Conservation (phyloP, 2,113 vertebrate genomes). For the Brienomyrus brachyistius region DNA sequence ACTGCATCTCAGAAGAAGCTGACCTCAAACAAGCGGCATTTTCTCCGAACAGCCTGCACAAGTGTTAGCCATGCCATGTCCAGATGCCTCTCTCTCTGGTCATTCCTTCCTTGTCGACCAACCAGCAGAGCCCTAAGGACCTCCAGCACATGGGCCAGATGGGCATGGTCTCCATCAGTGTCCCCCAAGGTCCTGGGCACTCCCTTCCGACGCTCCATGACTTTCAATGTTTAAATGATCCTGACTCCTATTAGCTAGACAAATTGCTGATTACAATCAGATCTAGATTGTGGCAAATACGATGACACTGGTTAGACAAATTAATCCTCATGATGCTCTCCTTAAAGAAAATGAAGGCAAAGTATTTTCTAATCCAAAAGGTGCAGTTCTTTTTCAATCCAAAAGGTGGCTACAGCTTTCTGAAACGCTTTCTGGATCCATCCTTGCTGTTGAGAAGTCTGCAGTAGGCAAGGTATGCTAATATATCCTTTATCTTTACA, state of each 20-base stretch:
- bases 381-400: not conserved
- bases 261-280: not conserved
- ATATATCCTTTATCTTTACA: not conserved
- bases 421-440: not conserved
- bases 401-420: not conserved
- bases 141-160: constrained; percentile 16
- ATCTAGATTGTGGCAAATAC: not conserved
- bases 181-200: not conserved
- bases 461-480: not conserved
- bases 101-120: not conserved
- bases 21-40: constrained; percentile 32
- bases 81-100: constrained; percentile 25
- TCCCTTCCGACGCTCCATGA: not conserved
- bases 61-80: constrained; percentile 34
- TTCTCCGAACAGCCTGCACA: constrained; percentile 29
- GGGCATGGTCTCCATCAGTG: not conserved
- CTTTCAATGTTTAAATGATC: not conserved
- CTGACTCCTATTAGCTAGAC: not conserved
- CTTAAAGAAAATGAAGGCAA: not conserved
- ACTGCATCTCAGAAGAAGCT: constrained; percentile 5
- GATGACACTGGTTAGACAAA: not conserved
- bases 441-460: not conserved
- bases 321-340: not conserved
- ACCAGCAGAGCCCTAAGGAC: constrained; percentile 23
- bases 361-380: not conserved